Evolutionary conservation across 2,113 vertebrate genomes (phyloP).

Genomic region (Cichladusa arquata): DNA sequence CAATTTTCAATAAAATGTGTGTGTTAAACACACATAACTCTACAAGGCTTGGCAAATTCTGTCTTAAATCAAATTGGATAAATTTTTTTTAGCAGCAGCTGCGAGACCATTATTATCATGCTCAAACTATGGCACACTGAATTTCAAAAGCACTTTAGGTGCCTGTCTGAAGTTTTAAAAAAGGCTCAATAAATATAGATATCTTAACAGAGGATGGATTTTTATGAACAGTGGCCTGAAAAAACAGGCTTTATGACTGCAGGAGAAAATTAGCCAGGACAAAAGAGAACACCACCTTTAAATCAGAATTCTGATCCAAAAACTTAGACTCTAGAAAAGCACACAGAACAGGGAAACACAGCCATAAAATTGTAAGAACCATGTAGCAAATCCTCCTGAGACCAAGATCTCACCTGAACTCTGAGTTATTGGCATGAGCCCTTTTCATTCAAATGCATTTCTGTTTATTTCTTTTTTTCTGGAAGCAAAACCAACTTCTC

Average conservation of each 20-base stretch:
- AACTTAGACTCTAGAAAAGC: background rate
- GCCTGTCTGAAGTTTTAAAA: background rate
- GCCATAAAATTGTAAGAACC: background rate
- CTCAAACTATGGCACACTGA: background rate
- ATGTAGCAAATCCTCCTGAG: background rate
- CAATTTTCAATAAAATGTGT: background rate
- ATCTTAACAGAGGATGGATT: background rate
- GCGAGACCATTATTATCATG: background rate
- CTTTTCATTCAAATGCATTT: background rate
- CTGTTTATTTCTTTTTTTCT: accelerated
- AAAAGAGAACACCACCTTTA: background rate
- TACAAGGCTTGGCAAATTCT: background rate
- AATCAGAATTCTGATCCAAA: background rate
- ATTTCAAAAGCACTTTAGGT: background rate
- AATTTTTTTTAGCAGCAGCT: background rate
- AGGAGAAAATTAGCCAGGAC: background rate
- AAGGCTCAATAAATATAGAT: background rate
- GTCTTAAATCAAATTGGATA: background rate
- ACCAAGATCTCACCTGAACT: background rate
- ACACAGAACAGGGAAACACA: background rate
- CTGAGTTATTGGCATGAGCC: background rate
- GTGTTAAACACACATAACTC: background rate
- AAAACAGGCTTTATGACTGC: background rate
- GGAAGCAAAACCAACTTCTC: background rate
- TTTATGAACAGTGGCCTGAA: background rate